Evolutionary conservation across 2,113 vertebrate species (phyloP), one percentile per base, ranked within the genome.

Genomic region (Galbula dea): DNA sequence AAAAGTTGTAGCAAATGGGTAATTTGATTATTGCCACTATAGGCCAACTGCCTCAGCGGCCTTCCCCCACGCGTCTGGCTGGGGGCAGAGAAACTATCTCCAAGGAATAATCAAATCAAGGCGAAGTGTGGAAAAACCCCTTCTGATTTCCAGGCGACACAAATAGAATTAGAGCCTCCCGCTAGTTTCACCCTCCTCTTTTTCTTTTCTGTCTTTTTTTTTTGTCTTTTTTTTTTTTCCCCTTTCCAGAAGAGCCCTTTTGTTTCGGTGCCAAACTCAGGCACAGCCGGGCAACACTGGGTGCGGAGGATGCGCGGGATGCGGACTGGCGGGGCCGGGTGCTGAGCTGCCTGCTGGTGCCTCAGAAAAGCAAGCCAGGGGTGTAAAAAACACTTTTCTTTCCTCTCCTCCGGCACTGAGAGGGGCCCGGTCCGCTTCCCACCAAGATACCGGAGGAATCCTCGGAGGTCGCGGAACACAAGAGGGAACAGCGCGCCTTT

Each of bases 51-150:
- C 98, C 98, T 97, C 98, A 97, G 98, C 98, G 97, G 98, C 98
- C 98, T 98, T 98, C 98, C 98, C 99, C 98, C 99, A 99, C 99
- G 99, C 98, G 99, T 98, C 99, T 99, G 98, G 91, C 77, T 88
- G 65, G 93, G 93, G 97, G 98, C 98, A 98, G 98, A 98, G 97
- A 98, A 96, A 97, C 98, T 98, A 98, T 98, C 98, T 98, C 97
- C 97, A 98, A 97, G 98, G 98, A 98, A 98, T 99, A 99, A 99
- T 99, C 98, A 98, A 99, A 99, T 99, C 98, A 99, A 95, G 98
- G 96, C 98, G 98, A 99, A 99, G 98, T 98, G 98, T 98, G 98
- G 98, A 99, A 98, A 98, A 98, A 98, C 98, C 98, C 98, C 98
- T 98, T 98, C 98, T 98, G 98, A 98, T 98, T 98, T 98, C 98